Percentiles rank a stretch among this genome's conserved stretches.
phyloP scores from a whole-genome alignment of 2,113 vertebrate species.

The Motacilla tschutschensis region DNA sequence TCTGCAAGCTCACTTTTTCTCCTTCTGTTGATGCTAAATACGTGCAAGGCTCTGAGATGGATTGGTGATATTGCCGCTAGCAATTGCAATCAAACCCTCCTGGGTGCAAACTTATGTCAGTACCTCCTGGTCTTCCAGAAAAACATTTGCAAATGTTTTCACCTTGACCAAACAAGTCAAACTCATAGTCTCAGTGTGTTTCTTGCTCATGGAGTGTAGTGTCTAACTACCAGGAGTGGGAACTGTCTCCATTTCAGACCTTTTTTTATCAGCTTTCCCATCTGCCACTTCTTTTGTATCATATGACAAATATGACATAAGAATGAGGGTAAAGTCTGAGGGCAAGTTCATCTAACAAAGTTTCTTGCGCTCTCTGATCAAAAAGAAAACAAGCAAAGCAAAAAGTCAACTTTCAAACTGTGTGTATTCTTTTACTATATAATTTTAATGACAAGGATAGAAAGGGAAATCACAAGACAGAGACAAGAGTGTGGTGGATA shows the following conservation, averaged over 20 bases:
- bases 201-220: neutral
- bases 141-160: constrained; percentile 41
- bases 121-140: neutral
- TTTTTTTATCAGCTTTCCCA: neutral
- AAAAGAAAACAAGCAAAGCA: neutral
- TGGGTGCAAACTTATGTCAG: neutral
- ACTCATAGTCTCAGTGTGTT: neutral
- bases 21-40: neutral
- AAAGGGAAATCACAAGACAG: neutral
- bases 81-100: neutral
- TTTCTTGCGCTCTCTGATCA: neutral
- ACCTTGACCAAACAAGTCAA: constrained; percentile 43
- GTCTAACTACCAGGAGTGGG: neutral
- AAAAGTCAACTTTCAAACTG: neutral
- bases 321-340: neutral
- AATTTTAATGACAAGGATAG: neutral
- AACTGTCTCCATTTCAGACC: neutral
- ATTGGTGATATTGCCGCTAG: neutral
- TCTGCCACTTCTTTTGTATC: neutral
- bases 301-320: neutral
- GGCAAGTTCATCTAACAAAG: neutral
- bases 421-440: neutral
- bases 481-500: neutral
- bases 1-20: constrained; percentile 1
- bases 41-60: neutral